Percentiles rank a stretch among this genome's conserved stretches.
phyloP scores from a whole-genome alignment of 2,888 invertebrate genomes.

The Dastarcus helophoroides region DNA sequence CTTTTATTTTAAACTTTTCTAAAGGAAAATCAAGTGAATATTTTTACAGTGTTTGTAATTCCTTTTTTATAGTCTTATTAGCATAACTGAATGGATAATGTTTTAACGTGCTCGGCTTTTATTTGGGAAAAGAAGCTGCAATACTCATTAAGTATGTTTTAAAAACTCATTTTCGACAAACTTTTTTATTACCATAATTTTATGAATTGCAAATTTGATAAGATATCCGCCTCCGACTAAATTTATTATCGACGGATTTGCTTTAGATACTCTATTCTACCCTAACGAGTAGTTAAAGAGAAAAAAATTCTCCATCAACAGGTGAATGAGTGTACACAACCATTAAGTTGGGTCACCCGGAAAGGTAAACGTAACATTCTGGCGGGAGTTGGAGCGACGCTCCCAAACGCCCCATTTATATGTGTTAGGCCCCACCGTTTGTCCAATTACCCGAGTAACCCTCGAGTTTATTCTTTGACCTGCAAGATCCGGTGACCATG shows the following conservation, averaged over 20 bases:
- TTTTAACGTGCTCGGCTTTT: slow-evolving; percentile 25
- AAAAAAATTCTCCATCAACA: no score
- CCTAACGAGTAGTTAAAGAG: no score
- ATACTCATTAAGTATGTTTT: slow-evolving; percentile 17
- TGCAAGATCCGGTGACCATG: slow-evolving; percentile 33
- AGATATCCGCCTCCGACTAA: no score
- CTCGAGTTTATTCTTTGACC: slow-evolving; percentile 33
- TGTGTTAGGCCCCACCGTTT: no score
- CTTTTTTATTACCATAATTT: slow-evolving; percentile 23
- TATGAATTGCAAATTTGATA: slow-evolving; percentile 25
- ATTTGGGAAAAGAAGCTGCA: slow-evolving; percentile 12
- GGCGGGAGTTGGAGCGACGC: no score
- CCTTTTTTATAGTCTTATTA: slow-evolving; percentile 36
- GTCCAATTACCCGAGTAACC: slow-evolving; percentile 28
- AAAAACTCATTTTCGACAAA: slow-evolving; percentile 22
- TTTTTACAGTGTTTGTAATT: slow-evolving; percentile 40
- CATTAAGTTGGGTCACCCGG: no score
- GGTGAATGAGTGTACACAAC: no score
- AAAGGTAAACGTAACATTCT: no score
- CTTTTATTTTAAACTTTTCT: slow-evolving; percentile 16
- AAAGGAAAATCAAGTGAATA: slow-evolving; percentile 38
- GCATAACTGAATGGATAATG: slow-evolving; percentile 33
- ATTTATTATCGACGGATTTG: no score
- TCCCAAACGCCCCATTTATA: no score
- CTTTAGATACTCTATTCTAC: no score